Base-by-base conservation (phyloP, 2,797 vertebrate species). In the Alcedo atthis region DNA sequence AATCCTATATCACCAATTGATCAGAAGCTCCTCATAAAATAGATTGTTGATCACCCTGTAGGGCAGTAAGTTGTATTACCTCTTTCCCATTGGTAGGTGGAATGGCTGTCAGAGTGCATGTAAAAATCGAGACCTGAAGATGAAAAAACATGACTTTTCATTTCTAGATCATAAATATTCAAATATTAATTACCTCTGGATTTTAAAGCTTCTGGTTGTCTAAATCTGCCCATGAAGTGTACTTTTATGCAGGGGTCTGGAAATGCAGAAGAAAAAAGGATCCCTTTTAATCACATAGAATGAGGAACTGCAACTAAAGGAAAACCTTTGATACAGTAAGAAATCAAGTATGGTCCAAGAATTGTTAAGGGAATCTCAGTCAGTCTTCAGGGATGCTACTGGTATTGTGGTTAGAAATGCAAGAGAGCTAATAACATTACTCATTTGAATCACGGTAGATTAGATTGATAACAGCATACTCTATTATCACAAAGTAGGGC, bases 401-500 rank as follows among this genome's bases (percentile, higher is more conserved):
- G 33, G 7, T 53, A 53, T 25, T 58, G 21, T 62, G 25, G 15
- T 91, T 67, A 59, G 64, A 79, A 83, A 74, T 54, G 24, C 15
- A 85, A 73, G 33, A 32, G 74, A 14, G 28, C 13, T 88, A n/a
- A 68, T 76, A 64, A 53, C 24, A 59, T 80, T 49, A 51, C 11
- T 85, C 35, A 33, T 86, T 84, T 64, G 54, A 71, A 74, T 71
- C 42, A 10, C 0, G 3, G 30, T 30, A 45, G 53, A 74, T 93
- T 76, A 79, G 40, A 21, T 2, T 49, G 81, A n/a, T 87, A 89
- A 68, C 45, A 63, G 21, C 67, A 68, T 46, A 42, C 5, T 18
- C 24, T 63, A 9, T 32, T 80, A 67, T 63, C 68, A 87, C 49
- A 81, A 96, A 93, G 59, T 94, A 93, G 94, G 92, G 25, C 93